Conservation (phyloP, 2,113 vertebrate genomes). For the Carettochelys insculpta region DNA sequence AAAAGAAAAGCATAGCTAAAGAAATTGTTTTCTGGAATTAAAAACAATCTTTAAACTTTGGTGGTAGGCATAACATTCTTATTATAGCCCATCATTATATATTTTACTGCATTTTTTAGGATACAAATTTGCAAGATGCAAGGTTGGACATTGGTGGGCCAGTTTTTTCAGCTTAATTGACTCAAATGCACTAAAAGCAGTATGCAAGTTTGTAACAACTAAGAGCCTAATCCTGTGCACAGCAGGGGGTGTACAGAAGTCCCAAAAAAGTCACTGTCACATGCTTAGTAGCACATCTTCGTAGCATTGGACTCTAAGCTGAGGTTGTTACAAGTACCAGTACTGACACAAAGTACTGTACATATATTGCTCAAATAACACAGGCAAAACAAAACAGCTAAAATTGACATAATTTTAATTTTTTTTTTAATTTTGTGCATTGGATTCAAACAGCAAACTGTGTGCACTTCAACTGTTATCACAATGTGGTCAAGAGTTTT, state of each 20-base stretch:
- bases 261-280: background rate
- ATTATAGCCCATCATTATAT: conserved; percentile 5
- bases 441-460: conserved; percentile 95
- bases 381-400: conserved; percentile 73
- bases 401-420: conserved; percentile 78
- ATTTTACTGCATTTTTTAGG: conserved; percentile 17
- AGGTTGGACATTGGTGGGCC: conserved; percentile 32
- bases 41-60: conserved; percentile 24
- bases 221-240: conserved; percentile 16
- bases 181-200: too few species aligned
- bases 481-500: conserved; percentile 94
- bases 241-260: background rate
- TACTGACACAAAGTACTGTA: conserved; percentile 42
- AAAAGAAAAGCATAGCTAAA: background rate
- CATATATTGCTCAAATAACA: conserved; percentile 44
- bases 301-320: conserved; percentile 15
- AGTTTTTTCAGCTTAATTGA: conserved; percentile 23
- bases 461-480: conserved; percentile 93
- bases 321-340: conserved; percentile 26
- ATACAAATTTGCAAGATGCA: conserved; percentile 43
- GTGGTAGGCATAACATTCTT: conserved; percentile 15
- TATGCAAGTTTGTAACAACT: background rate
- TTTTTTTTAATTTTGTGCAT: conserved; percentile 91
- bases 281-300: background rate
- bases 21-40: conserved; percentile 20